Base-by-base conservation (phyloP, 2,797 vertebrate species). In the Buceros bicornis region DNA sequence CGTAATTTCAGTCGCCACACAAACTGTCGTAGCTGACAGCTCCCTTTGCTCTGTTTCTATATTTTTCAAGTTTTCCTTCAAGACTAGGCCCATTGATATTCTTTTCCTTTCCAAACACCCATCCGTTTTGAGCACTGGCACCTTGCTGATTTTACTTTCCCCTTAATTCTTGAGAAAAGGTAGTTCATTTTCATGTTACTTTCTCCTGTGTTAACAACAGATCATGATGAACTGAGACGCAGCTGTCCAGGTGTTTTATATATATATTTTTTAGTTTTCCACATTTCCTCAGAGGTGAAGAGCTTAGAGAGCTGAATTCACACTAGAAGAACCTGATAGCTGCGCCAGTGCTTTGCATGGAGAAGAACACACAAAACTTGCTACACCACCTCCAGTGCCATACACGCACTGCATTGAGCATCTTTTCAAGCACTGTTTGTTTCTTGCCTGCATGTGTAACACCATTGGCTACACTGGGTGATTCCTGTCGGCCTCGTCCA, bases 361-460 rank as follows among this genome's bases (percentile, higher is more conserved):
- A 16, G 28, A 53, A 69, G 31, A 50, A 69, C 72, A 65, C 4
- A n/a, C 15, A 60, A 35, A 58, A 17, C 21, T 35, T 60, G 5
- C 24, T 64, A 6, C 3, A 1, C 50, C 56, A 42, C 6, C 22
- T 62, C 42, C 37, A 2, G 21, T 72, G 28, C 61, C 51, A 15
- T 3, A 20, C 1, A 5, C 1, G 0, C 13, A 5, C 10, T 20
- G 1, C 28, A 14, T 16, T 73, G 31, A 60, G 51, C 25, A 21
- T 7, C 33, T 60, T 62, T 60, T n/a, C 0, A 57, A 72, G 25
- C 45, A 13, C 5, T 11, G 10, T 57, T 71, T 84, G 28, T 78
- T 81, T 83, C 37, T 56, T 53, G 6, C 13, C 53, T 56, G 29
- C 26, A n/a, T 61, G 40, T 1, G 1, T 35, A 76, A 7, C 19